Evolutionary conservation across 30 jellyfish, hydroid and myxozoan genomes (phyloP).

Genomic region (Sanderia malayensis): DNA sequence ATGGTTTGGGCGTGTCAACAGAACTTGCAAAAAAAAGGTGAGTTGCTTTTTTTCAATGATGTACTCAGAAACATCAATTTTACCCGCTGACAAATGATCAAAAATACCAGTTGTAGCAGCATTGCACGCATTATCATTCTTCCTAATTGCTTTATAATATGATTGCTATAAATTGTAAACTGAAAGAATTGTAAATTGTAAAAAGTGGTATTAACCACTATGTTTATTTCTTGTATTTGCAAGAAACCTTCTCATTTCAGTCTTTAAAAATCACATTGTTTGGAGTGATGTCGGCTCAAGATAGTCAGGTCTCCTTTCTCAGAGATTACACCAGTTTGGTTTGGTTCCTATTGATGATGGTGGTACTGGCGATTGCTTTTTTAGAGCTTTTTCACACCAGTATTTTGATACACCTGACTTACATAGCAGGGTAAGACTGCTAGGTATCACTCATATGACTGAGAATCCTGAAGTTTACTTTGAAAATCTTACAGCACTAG

Average conservation of each 20-base stretch:
- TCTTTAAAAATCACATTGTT: not conserved
- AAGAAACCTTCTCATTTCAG: slow-evolving; percentile 3
- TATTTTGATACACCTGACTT: not conserved
- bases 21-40: not conserved
- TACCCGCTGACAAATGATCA: not conserved
- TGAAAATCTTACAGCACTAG: not conserved
- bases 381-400: slow-evolving; percentile 10
- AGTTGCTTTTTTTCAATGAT: not conserved
- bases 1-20: not conserved
- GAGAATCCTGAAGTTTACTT: not conserved
- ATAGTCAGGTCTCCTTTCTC: slow-evolving; percentile 18
- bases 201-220: slow-evolving; percentile 16
- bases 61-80: slow-evolving; percentile 1
- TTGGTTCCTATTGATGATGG: not conserved
- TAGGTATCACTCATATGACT: not conserved
- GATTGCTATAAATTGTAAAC: not conserved
- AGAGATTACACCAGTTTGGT: not conserved
- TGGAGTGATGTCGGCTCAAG: not conserved
- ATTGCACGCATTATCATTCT: not conserved
- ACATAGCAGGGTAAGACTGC: not conserved
- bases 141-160: not conserved
- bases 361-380: slow-evolving; percentile 20
- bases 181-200: too few relatives aligned
- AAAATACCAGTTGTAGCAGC: slow-evolving; percentile 11
- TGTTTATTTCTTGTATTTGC: slow-evolving; percentile 18